Percentiles rank a stretch among this genome's conserved stretches.
phyloP scores from a whole-genome alignment of 2,113 vertebrate genomes.

The Mugil cephalus region DNA sequence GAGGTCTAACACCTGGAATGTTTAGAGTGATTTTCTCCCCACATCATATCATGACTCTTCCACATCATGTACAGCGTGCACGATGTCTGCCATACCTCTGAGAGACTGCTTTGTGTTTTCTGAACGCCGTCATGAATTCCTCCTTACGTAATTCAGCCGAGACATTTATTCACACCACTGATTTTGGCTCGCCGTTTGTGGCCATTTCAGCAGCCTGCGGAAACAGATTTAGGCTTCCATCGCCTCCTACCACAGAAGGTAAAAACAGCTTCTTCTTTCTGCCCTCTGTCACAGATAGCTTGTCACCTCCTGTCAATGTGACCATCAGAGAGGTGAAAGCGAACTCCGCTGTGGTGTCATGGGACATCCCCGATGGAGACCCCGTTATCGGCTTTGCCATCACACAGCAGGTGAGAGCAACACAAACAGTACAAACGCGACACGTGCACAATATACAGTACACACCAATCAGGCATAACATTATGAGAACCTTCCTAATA shows the following conservation, averaged over 20 bases:
- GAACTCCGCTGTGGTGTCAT: slow-evolving; percentile 94
- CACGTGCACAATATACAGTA: no score
- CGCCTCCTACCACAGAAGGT: background rate
- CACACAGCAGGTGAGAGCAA: slow-evolving; percentile 91
- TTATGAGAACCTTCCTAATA: no score
- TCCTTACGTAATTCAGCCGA: slow-evolving; percentile 26
- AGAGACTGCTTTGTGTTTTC: slow-evolving; percentile 13
- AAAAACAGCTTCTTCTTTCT: slow-evolving; percentile 15
- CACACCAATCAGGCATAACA: no score
- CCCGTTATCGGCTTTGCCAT: slow-evolving; percentile 96
- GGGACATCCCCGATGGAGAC: slow-evolving; percentile 96
- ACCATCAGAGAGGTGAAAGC: slow-evolving; percentile 93
- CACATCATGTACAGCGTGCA: background rate
- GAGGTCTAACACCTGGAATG: background rate
- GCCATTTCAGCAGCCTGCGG: background rate
- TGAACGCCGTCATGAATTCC: slow-evolving; percentile 7
- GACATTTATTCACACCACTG: slow-evolving; percentile 28
- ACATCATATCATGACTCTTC: background rate
- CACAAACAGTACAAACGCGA: background rate
- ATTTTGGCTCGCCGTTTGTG: background rate
- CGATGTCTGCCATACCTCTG: slow-evolving; percentile 6
- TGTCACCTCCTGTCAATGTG: slow-evolving; percentile 94
- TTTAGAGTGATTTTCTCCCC: background rate
- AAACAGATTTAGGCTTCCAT: slow-evolving; percentile 19
- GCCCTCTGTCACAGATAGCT: slow-evolving; percentile 87